phyloP scores from a whole-genome alignment of 2,797 vertebrate genomes.

The Acanthopagrus latus region DNA sequence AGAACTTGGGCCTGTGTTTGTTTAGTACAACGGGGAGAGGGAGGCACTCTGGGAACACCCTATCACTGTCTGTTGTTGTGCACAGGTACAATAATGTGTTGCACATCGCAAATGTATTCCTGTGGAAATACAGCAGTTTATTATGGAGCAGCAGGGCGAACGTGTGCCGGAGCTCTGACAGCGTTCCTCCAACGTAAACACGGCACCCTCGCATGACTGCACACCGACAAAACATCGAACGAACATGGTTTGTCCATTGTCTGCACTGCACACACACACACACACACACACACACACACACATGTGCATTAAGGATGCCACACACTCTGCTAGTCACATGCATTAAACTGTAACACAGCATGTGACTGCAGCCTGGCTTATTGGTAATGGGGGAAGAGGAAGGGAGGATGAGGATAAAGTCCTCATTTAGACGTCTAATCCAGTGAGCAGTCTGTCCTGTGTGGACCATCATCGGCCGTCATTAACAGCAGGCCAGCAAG shows the following conservation, averaged over 20 bases:
- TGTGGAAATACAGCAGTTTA: constrained; percentile 50
- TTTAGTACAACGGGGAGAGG: constrained; percentile 50
- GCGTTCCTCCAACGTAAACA: constrained; percentile 28
- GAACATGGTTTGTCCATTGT: constrained; percentile 30
- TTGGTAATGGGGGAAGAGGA: constrained; percentile 70
- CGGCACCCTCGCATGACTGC: constrained; percentile 33
- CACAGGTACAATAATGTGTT: constrained; percentile 58
- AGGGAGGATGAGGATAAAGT: constrained; percentile 77
- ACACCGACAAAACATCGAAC: constrained; percentile 30
- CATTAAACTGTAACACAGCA: constrained; percentile 64
- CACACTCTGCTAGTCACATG: constrained; percentile 46
- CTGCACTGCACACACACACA: background rate
- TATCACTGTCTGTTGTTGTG: constrained; percentile 61
- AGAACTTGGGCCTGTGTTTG: constrained; percentile 64
- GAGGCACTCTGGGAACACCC: constrained; percentile 57
- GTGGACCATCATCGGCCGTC: constrained; percentile 79
- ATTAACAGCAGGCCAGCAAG: constrained; percentile 82
- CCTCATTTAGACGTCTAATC: constrained; percentile 84
- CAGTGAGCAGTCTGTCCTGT: constrained; percentile 77
- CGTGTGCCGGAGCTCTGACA: constrained; percentile 30
- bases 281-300: constrained; percentile 6
- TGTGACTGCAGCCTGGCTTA: constrained; percentile 67
- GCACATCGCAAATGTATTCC: constrained; percentile 62
- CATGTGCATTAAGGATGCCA: background rate
- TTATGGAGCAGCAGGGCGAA: constrained; percentile 36